These are phyloP conservation scores for Oryzias curvinotus DNA, from an alignment of 2,113 vertebrate species.

Conservation along the genomic window DNA sequence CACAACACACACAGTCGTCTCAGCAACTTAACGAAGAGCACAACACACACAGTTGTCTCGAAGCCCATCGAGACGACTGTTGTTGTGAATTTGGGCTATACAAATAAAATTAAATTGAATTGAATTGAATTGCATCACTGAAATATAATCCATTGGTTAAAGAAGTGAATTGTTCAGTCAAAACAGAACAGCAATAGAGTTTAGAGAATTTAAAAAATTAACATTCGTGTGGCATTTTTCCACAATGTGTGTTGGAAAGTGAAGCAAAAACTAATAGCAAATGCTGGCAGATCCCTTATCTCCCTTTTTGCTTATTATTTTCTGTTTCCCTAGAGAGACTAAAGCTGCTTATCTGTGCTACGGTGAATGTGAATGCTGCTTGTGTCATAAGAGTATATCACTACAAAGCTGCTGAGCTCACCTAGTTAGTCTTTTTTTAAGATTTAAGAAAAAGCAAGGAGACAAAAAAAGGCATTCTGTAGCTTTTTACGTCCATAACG, in stretches of 20 bases:
- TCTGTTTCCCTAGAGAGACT: slow-evolving; percentile 21
- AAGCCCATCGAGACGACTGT: no score
- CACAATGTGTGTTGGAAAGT: background rate
- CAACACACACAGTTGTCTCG: no score
- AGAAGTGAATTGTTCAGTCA: background rate
- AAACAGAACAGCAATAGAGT: background rate
- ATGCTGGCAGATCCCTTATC: background rate
- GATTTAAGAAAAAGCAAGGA: background rate
- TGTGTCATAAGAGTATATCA: background rate
- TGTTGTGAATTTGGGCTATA: no score
- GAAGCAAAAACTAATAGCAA: background rate
- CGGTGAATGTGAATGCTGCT: slow-evolving; percentile 14
- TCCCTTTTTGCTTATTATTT: slow-evolving; percentile 4
- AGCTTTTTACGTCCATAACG: background rate
- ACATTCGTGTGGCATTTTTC: background rate
- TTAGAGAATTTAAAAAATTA: background rate
- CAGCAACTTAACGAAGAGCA: no score
- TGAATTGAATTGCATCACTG: no score
- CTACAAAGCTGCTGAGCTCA: background rate
- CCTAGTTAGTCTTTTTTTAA: slow-evolving; percentile 9
- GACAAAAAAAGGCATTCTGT: background rate
- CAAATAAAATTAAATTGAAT: no score
- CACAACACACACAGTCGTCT: no score
- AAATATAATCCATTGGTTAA: no score
- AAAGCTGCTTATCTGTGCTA: slow-evolving; percentile 40